Evolutionary conservation across 2,797 vertebrate genomes (phyloP), one percentile per base, ranked within the genome.

Genomic region (Borostomias antarcticus): DNA sequence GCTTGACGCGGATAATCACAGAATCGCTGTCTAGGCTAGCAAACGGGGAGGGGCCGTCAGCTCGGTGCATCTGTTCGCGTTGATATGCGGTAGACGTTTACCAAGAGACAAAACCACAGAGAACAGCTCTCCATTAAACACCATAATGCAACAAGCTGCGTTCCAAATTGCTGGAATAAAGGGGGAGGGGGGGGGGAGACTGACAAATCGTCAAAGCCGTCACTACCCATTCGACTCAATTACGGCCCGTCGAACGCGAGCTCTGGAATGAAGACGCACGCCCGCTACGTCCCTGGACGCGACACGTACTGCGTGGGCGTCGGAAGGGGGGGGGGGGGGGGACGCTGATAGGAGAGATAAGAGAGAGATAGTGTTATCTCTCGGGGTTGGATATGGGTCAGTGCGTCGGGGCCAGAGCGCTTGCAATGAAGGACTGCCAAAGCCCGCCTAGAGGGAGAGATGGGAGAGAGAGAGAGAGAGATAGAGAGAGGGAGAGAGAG

Each of bases 171-270:
- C 75, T 9, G 85, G 84, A 81, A 88, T 89, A 88, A 89, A 88
- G 87, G 84, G n/a, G n/a, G n/a, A n/a, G n/a, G n/a, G n/a, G n/a
- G n/a, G n/a, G n/a, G n/a, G 10, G 80, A 78, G 78, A 88, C 85
- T 84, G 87, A 88, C 86, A 85, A 89, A 89, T 91, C 85, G 86
- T 89, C 86, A 85, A 82, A 65, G 84, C 85, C 87, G 86, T 84
- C 85, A 71, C 84, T 80, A 87, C 86, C 85, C 87, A 89, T 89
- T 90, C 87, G 86, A 86, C 79, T 89, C 88, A 86, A 86, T 88
- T 87, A 89, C 75, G 75, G 17, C 76, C 73, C 65, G 75, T 64
- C 71, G 61, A 72, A 86, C 80, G 77, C 63, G 71, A 75, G 79
- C 77, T 75, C 76, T 68, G 78, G 72, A 69, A 84, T 83, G 77